Evolutionary conservation across 2,888 invertebrate genomes (phyloP).

Genomic region (Blomia tropicalis): DNA sequence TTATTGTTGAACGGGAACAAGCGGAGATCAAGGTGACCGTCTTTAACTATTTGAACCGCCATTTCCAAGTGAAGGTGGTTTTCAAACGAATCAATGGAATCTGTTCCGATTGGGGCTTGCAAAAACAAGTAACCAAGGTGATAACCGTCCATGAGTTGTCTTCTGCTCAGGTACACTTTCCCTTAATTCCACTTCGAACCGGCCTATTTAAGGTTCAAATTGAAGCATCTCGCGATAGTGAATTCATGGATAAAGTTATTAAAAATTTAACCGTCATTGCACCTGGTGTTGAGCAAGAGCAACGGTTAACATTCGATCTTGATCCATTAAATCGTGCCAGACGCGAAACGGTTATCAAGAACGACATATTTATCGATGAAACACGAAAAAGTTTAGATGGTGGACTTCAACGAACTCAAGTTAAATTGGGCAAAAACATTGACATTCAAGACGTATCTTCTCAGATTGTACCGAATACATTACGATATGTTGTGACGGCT

Average conservation of each 20-base stretch:
- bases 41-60: conserved; percentile 28
- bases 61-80: conserved; percentile 26
- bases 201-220: conserved; percentile 28
- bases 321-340: conserved; percentile 29
- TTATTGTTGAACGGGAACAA: conserved; percentile 31
- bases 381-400: not conserved
- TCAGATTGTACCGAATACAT: not conserved
- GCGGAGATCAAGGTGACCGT: conserved; percentile 30
- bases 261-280: conserved; percentile 28
- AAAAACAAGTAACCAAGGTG: not conserved
- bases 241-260: conserved; percentile 27
- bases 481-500: not conserved
- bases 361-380: not conserved
- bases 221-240: conserved; percentile 25
- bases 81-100: conserved; percentile 29
- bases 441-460: too few species aligned
- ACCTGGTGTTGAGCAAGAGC: conserved; percentile 23
- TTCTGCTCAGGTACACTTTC: conserved; percentile 26
- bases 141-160: conserved; percentile 25
- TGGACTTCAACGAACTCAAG: not conserved
- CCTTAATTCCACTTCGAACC: conserved; percentile 28
- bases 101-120: conserved; percentile 26
- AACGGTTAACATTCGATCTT: conserved; percentile 26
- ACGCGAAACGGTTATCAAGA: not conserved
- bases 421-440: not conserved